Evolutionary conservation across 2,113 vertebrate species (phyloP).

Genomic region (Pseudolaguvia tuberculata): DNA sequence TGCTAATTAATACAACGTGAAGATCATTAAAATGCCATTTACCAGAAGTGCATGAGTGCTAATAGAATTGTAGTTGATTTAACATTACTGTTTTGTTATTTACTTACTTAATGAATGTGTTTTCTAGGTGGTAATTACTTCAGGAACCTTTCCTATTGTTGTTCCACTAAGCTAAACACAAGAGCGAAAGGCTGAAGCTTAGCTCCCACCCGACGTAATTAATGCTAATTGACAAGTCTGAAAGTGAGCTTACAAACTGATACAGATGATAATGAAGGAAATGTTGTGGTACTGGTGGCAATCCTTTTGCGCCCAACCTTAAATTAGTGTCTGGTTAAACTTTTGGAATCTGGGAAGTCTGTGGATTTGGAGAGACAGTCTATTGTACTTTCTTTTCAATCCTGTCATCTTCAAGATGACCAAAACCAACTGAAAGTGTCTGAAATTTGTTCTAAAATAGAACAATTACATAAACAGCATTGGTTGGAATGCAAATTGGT

Average conservation of each 20-base stretch:
- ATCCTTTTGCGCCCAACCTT: neutral
- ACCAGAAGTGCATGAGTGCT: slow-evolving; percentile 48
- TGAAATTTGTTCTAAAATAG: slow-evolving; percentile 40
- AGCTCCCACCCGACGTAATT: neutral
- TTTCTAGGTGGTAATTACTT: slow-evolving; percentile 47
- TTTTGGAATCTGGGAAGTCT: neutral
- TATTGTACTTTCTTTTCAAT: slow-evolving; percentile 6
- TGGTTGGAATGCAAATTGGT: slow-evolving; percentile 22
- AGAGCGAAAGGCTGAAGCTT: slow-evolving; percentile 5
- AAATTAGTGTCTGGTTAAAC: neutral
- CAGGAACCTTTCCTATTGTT: slow-evolving; percentile 11
- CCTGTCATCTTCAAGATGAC: slow-evolving; percentile 12
- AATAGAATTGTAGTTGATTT: slow-evolving; percentile 47
- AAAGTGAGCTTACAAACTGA: neutral
- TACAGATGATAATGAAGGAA: neutral
- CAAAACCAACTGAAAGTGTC: slow-evolving; percentile 17
- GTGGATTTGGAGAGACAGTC: neutral
- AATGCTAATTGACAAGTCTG: neutral
- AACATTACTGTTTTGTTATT: slow-evolving; percentile 43
- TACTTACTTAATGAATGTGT: slow-evolving; percentile 48
- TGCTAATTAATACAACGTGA: slow-evolving; percentile 51
- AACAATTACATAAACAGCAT: slow-evolving; percentile 39
- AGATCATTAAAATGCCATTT: slow-evolving; percentile 55
- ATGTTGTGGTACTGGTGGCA: neutral
- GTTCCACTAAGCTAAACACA: neutral